Percentiles rank a stretch among this genome's conserved stretches.
phyloP scores from a whole-genome alignment of 2,888 invertebrate genomes.

The Drosophila mettleri region DNA sequence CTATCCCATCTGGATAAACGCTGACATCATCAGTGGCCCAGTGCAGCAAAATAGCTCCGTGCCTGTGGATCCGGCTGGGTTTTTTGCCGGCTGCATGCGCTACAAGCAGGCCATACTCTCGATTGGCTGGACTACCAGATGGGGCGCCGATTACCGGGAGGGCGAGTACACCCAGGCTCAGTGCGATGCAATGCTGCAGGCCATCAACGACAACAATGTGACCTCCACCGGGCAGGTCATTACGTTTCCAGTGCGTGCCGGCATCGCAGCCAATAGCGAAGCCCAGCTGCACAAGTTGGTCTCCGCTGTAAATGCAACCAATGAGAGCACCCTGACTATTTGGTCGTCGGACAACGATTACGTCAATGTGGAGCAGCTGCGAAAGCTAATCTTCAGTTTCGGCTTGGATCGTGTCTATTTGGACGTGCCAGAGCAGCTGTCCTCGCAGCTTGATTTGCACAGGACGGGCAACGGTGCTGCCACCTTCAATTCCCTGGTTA shows the following conservation, averaged over 20 bases:
- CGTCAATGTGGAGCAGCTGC: slow-evolving; percentile 89
- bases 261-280: slow-evolving; percentile 88
- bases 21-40: slow-evolving; percentile 92
- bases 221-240: slow-evolving; percentile 87
- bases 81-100: slow-evolving; percentile 87
- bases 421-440: slow-evolving; percentile 90
- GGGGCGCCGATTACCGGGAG: slow-evolving; percentile 85
- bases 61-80: slow-evolving; percentile 88
- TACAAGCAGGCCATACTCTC: slow-evolving; percentile 90
- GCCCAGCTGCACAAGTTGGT: slow-evolving; percentile 88
- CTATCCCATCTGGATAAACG: slow-evolving; percentile 94
- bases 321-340: slow-evolving; percentile 89
- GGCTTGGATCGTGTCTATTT: slow-evolving; percentile 90
- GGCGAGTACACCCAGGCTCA: slow-evolving; percentile 88
- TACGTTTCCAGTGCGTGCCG: slow-evolving; percentile 92
- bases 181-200: slow-evolving; percentile 89
- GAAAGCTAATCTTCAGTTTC: slow-evolving; percentile 88
- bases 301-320: slow-evolving; percentile 82
- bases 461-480: slow-evolving; percentile 39
- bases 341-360: slow-evolving; percentile 90
- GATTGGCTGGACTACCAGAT: slow-evolving; percentile 93
- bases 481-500: slow-evolving; percentile 62
- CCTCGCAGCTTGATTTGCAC: slow-evolving; percentile 85
- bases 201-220: slow-evolving; percentile 85
- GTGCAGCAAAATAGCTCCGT: slow-evolving; percentile 86